Percentiles rank a stretch among this genome's conserved stretches.
phyloP scores from a whole-genome alignment of 2,888 invertebrate genomes.

The Selenia dentaria region DNA sequence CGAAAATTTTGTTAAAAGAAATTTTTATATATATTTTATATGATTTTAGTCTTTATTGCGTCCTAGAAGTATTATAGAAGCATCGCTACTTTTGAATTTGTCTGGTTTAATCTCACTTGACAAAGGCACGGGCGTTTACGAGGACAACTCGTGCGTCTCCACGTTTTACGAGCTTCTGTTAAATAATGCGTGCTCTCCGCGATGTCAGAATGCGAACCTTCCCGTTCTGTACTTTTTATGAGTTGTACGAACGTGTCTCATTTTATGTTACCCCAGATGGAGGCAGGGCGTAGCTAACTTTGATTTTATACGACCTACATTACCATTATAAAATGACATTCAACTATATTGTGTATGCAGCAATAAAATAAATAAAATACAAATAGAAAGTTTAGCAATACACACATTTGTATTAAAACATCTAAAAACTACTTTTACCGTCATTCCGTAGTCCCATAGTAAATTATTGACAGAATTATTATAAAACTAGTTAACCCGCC shows the following conservation, averaged over 20 bases:
- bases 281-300: conserved; percentile 33
- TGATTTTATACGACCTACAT: conserved; percentile 29
- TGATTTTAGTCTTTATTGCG: conserved; percentile 9
- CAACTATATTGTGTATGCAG: conserved; percentile 6
- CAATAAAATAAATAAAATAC: neutral
- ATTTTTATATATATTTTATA: too few species aligned
- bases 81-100: conserved; percentile 39
- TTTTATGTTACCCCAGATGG: conserved; percentile 45
- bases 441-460: too few species aligned
- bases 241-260: conserved; percentile 61
- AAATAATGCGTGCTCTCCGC: conserved; percentile 69
- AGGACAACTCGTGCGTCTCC: conserved; percentile 53
- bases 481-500: too few species aligned
- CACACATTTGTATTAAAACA: too few species aligned
- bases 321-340: conserved; percentile 14
- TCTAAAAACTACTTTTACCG: too few species aligned
- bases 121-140: conserved; percentile 59
- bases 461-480: too few species aligned
- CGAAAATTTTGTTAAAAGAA: too few species aligned
- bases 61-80: conserved; percentile 30
- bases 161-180: conserved; percentile 64
- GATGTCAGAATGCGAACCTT: conserved; percentile 57
- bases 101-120: conserved; percentile 59
- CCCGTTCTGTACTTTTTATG: conserved; percentile 64
- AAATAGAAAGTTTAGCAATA: too few species aligned